Percentiles rank a stretch among this genome's conserved stretches.
phyloP scores from a whole-genome alignment of 1,140 invertebrate genomes.

The Brachystomella parvula region DNA sequence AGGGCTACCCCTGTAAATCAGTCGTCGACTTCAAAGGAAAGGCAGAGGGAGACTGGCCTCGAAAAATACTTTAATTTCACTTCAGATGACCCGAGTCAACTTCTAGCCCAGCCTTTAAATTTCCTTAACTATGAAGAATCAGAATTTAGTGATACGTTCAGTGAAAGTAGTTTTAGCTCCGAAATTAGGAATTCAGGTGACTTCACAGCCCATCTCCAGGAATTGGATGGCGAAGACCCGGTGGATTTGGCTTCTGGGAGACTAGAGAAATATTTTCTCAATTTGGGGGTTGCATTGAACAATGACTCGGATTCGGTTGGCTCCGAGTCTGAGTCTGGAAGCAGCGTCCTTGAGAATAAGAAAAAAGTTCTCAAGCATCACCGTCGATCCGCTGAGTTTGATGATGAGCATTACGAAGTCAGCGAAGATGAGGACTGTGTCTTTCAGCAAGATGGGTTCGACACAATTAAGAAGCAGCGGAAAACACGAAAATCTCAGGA shows the following conservation, averaged over 20 bases:
- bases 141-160: conserved; percentile 57
- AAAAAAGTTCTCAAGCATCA: conserved; percentile 38
- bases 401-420: conserved; percentile 27
- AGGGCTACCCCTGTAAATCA: conserved; percentile 49
- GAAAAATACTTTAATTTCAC: conserved; percentile 86
- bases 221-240: conserved; percentile 46
- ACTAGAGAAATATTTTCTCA: conserved; percentile 79
- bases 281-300: conserved; percentile 27
- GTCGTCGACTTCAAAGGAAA: conserved; percentile 11
- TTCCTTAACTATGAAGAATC: conserved; percentile 42
- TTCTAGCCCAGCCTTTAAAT: conserved; percentile 18
- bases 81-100: not conserved
- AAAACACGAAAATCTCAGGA: conserved; percentile 23
- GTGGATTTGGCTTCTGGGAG: conserved; percentile 72
- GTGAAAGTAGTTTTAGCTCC: conserved; percentile 61
- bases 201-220: conserved; percentile 39
- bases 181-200: conserved; percentile 48
- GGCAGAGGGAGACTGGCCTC: no score
- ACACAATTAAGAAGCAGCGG: conserved; percentile 36
- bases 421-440: conserved; percentile 32
- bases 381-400: conserved; percentile 30
- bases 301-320: conserved; percentile 28
- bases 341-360: conserved; percentile 26
- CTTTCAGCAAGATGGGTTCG: conserved; percentile 35
- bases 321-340: conserved; percentile 32